Conservation (phyloP, 2,113 vertebrate genomes). For the Pandion haliaetus region DNA sequence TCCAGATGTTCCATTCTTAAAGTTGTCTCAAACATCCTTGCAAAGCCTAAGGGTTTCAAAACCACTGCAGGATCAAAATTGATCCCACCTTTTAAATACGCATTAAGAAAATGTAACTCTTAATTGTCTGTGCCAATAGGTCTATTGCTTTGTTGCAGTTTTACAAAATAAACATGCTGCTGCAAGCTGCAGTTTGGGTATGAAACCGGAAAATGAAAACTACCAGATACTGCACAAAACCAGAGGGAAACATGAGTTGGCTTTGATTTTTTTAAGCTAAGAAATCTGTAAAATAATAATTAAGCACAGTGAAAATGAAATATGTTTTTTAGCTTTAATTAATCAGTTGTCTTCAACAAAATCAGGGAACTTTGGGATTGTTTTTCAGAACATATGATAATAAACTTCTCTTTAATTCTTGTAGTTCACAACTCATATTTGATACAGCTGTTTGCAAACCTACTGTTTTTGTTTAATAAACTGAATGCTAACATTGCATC, state of each 20-base stretch:
- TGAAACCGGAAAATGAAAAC: not conserved
- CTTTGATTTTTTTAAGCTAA: not conserved
- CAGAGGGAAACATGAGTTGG: not conserved
- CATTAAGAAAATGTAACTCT: not conserved
- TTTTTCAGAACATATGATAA: not conserved
- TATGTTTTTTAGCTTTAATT: not conserved
- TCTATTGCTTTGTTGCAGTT: not conserved
- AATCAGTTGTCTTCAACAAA: not conserved
- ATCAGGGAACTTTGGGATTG: not conserved
- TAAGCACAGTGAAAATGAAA: not conserved
- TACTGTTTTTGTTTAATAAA: not conserved
- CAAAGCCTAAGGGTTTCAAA: not conserved
- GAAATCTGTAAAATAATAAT: not conserved
- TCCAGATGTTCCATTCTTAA: not conserved
- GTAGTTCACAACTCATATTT: not conserved
- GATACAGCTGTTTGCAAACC: not conserved
- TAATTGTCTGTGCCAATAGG: not conserved
- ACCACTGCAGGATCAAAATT: not conserved
- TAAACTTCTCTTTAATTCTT: not conserved
- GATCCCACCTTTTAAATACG: not conserved
- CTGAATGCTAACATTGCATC: not conserved
- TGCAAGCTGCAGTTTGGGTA: not conserved
- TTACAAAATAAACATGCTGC: not conserved
- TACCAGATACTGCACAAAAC: not conserved
- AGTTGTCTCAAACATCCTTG: not conserved